These are phyloP conservation scores for Drosophila affinis DNA, from an alignment of 2,888 invertebrate genomes.

Conservation along the genomic window DNA sequence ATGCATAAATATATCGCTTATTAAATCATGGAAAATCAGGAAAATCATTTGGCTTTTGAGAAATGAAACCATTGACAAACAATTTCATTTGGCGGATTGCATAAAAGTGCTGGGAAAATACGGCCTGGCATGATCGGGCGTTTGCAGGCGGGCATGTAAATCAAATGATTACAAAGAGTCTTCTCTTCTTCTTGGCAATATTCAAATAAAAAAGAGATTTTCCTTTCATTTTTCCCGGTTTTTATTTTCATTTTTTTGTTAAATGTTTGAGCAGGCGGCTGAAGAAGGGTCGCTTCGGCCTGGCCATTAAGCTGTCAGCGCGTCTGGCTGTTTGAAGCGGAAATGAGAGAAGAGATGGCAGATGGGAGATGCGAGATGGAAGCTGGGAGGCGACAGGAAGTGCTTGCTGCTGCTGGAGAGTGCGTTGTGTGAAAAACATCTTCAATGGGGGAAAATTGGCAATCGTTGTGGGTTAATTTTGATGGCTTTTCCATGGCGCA, in stretches of 20 bases:
- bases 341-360: constrained; percentile 36
- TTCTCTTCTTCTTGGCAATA: constrained; percentile 43
- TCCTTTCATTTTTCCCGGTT: constrained; percentile 27
- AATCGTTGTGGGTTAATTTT: constrained; percentile 41
- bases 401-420: constrained; percentile 20
- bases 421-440: constrained; percentile 58
- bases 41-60: constrained; percentile 49
- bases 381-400: constrained; percentile 44
- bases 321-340: constrained; percentile 43
- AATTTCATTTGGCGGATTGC: constrained; percentile 70
- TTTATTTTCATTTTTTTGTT: constrained; percentile 27
- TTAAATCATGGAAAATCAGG: constrained; percentile 58
- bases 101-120: constrained; percentile 30
- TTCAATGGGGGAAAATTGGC: constrained; percentile 41
- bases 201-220: constrained; percentile 34
- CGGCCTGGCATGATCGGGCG: constrained; percentile 7
- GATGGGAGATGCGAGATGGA: no score
- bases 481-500: constrained; percentile 44
- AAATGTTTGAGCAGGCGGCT: constrained; percentile 50
- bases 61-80: constrained; percentile 69
- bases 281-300: neutral
- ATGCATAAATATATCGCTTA: constrained; percentile 39
- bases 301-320: constrained; percentile 73
- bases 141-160: constrained; percentile 39
- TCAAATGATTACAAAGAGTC: constrained; percentile 65